Evolutionary conservation across 1,140 invertebrate genomes (phyloP), one percentile per base, ranked within the genome.

Genomic region (Brachystomella parvula): DNA sequence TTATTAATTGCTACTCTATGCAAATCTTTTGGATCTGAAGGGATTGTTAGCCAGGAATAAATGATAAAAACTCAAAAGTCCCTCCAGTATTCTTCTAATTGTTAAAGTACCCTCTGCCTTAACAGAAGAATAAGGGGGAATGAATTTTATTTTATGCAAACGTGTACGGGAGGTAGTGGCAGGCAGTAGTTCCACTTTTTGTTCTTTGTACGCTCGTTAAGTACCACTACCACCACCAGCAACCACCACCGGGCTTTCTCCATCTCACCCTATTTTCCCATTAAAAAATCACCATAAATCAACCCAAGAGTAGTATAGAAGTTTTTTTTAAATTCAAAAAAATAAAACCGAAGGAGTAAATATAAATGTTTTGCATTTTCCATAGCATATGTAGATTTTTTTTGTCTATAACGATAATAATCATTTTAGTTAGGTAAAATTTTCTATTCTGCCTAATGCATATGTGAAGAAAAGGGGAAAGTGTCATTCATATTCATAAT

Each of bases 281-380:
- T 53, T 53, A 53, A 53, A n/a, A n/a, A 53, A 53, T 53, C 49
- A 53, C 9, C 49, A 53, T 53, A 53, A 53, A 53, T 53, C 49
- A 53, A 53, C 9, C 39, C 12, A 53, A 17, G 21, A 53, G n/a
- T n/a, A n/a, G n/a, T n/a, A 53, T 6, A 6, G 9, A 24, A 26
- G 24, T 39, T 19, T 9, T 6, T 6, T 53, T 6, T 17, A 53
- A 53, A 53, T 24, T 53, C 49, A 53, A 53, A 53, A 53, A 53
- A 3, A 24, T 6, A 53, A 24, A 53, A 53, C 24, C 24, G 12
- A 24, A 24, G 24, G 49, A 15, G 21, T 44, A n/a, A 12, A 44
- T 12, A 44, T 44, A 44, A 44, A 44, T 44, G 39, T 44, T 44
- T 44, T 44, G 39, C n/a, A n/a, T n/a, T n/a, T n/a, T n/a, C n/a